Base-by-base conservation (phyloP, 64 coral and sea anemone species). In the Pachyseris speciosa region DNA sequence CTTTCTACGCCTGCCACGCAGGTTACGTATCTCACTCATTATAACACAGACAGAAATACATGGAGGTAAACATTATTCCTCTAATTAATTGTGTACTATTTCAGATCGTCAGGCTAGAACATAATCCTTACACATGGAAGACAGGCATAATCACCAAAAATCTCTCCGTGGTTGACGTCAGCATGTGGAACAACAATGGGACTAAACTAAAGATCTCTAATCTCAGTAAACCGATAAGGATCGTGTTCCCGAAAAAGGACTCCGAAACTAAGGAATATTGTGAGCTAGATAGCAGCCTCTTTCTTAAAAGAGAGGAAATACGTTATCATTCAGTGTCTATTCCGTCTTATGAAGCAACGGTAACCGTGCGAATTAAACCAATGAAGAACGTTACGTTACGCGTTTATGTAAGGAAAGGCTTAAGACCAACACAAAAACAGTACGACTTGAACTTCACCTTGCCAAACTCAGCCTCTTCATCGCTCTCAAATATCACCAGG, bases 291-390 rank as follows among this genome's bases (percentile, higher is more conserved):
- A 19, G 10, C 1, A 37, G 12, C 31, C 28, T 80, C 0, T 80
- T 80, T 26, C 51, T 80, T 16, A 80, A 22, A 53, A 38, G 33
- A 20, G 52, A 55, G 11, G 52, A 57, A 60, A 80, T 80, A 32
- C 76, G 76, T 80, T 90, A 79, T 80, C 87, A 90, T 32, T 26
- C 43, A 20, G 63, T 80, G 19, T 44, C 41, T 50, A 65, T 90
- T 32, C 59, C 60, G 0, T 90, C 74, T 22, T 22, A 90, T 20
- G 39, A 68, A 67, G 58, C 61, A 27, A 65, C 72, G 2, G 60
- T 80, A 5, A 76, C 36, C 13, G 74, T 90, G 63, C 34, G 24
- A 68, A 80, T 90, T 55, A 22, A 52, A 15, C 87, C 87, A 0
- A 58, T 53, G 13, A 50, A 37, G 28, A 67, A 52, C 37, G 10